Evolutionary conservation across 2,113 vertebrate genomes (phyloP).

Genomic region (Talpa occidentalis): DNA sequence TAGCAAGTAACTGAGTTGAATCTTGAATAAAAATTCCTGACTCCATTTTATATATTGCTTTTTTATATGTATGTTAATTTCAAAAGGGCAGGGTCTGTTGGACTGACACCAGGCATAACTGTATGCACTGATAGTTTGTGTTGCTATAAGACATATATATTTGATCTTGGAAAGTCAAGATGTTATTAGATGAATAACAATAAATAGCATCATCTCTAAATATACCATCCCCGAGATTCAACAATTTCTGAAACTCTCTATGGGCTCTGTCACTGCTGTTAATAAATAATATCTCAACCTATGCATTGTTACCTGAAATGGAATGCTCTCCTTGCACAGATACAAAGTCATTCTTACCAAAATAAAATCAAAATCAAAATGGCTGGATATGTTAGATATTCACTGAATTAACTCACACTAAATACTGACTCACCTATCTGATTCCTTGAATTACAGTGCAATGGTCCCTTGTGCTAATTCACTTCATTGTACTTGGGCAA

Average conservation of each 20-base stretch:
- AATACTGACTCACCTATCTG: neutral
- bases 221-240: neutral
- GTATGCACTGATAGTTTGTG: neutral
- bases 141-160: neutral
- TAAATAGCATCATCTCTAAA: neutral
- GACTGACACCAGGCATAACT: neutral
- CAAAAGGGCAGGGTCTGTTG: neutral
- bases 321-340: slow-evolving; percentile 16
- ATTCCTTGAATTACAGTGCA: neutral
- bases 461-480: neutral
- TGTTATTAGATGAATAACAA: slow-evolving; percentile 9
- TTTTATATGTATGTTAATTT: neutral
- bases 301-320: neutral
- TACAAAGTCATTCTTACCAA: neutral
- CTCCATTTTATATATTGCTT: neutral
- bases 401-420: neutral
- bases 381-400: neutral
- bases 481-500: neutral
- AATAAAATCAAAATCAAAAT: slow-evolving; percentile 53
- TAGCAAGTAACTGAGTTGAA: neutral
- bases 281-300: neutral
- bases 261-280: neutral
- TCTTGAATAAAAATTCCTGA: neutral
- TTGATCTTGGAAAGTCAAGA: neutral
- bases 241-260: slow-evolving; percentile 1